Conservation (phyloP, 2,888 invertebrate genomes). For the Elysia crispata region DNA sequence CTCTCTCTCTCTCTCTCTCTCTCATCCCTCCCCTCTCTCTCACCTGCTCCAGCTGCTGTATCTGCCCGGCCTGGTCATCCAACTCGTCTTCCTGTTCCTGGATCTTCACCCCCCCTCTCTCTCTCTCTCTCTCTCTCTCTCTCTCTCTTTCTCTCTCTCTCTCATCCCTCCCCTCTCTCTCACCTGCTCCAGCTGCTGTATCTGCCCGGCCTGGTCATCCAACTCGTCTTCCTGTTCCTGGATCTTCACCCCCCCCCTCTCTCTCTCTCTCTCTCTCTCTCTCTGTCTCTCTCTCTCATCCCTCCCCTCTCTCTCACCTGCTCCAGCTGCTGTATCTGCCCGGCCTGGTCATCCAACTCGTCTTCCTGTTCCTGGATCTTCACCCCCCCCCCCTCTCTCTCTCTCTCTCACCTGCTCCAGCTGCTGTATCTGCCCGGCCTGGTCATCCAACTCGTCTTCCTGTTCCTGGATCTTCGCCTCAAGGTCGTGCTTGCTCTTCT, state of each 20-base stretch:
- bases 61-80: constrained; percentile 95
- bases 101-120: no score
- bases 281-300: no score
- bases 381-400: no score
- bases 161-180: no score
- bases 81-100: constrained; percentile 92
- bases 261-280: no score
- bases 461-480: constrained; percentile 87
- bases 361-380: no score
- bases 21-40: no score
- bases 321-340: constrained; percentile 91
- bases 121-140: no score
- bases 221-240: constrained; percentile 92
- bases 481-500: constrained; percentile 90
- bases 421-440: constrained; percentile 92
- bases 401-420: constrained; percentile 84
- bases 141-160: no score
- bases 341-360: constrained; percentile 96
- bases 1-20: no score
- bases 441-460: constrained; percentile 96
- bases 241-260: no score
- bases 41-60: constrained; percentile 90
- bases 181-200: constrained; percentile 90
- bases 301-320: constrained; percentile 80
- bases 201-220: constrained; percentile 95